A percentile compares a stretch with the other conserved stretches of the same genome.
Evolutionary conservation across 2,888 invertebrate species (phyloP).

Genomic region (Abrostola tripartita): DNA sequence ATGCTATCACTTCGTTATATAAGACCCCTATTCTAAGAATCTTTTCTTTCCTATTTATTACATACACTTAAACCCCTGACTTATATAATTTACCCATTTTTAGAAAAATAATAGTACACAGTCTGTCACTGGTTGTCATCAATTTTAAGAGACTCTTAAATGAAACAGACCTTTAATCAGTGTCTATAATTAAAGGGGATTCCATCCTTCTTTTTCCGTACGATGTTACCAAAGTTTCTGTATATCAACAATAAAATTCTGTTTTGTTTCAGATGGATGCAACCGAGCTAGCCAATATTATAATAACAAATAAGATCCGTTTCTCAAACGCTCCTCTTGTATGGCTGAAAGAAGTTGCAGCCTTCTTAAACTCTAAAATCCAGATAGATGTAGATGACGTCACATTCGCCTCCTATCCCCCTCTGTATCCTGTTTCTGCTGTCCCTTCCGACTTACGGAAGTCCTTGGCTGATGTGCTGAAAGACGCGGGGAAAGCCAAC

Average conservation of each 20-base stretch:
- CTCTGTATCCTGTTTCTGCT: slow-evolving; percentile 88
- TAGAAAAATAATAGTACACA: too few species aligned
- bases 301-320: slow-evolving; percentile 88
- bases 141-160: too few species aligned
- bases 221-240: too few species aligned
- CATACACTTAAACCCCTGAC: too few species aligned
- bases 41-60: too few species aligned
- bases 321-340: slow-evolving; percentile 91
- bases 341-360: slow-evolving; percentile 91
- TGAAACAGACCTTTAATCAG: too few species aligned
- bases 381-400: slow-evolving; percentile 90
- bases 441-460: slow-evolving; percentile 82
- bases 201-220: neutral
- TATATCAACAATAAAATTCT: neutral
- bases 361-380: slow-evolving; percentile 89
- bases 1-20: too few species aligned
- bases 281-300: slow-evolving; percentile 85
- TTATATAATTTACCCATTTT: too few species aligned
- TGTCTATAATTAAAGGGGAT: too few species aligned
- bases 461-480: slow-evolving; percentile 83
- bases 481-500: slow-evolving; percentile 89
- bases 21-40: too few species aligned
- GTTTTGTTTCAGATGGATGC: slow-evolving; percentile 88
- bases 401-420: slow-evolving; percentile 87
- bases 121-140: too few species aligned